Base-by-base conservation (phyloP, 2,888 invertebrate genomes). In the Tipula unca region DNA sequence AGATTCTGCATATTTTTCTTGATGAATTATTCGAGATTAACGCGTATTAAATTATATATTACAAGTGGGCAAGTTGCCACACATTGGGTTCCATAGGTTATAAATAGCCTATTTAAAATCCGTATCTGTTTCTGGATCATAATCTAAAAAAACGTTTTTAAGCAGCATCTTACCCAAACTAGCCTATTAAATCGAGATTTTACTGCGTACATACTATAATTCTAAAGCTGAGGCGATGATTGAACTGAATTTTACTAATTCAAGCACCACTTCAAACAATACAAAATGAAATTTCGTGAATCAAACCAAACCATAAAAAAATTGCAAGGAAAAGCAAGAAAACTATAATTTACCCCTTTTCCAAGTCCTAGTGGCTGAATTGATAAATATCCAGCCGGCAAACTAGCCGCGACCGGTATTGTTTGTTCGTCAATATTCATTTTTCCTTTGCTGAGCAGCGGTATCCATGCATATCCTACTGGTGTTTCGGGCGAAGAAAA, bases 401-500 rank as follows among this genome's bases (percentile, higher is more conserved):
- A 92, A 89, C 96, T 94, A 10, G 96, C 94, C 0, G 99, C 97
- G 69, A 99, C 97, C 0, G 98, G 95, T 87, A 98, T 92, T 87
- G 92, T 92, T 88, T 97, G 95, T 87, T 95, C 94, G 88, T 98
- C 98, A 85, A 96, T 94, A 86, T 95, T 94, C 87, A 98, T 92
- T 90, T 96, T 96, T 88, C 96, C 97, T 91, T 96, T 97, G 87
- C 93, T 93, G 85, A 98, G 91, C 82, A 99, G 91, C 0, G 98
- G 97, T 86, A 96, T 91, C 99, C 99, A 99, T 0, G 98, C 95
- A 90, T 96, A 98, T 87, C 99, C 99, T 85, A 99, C 96, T 88
- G 96, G 95, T 87, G 94, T 95, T 90, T 96, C 96, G 69, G 90
- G 91, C 1, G 89, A 87, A 17, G 95, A 93, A 86, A 94, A 94